phyloP scores from a whole-genome alignment of 2,113 vertebrate genomes.

The Dicentrarchus labrax region DNA sequence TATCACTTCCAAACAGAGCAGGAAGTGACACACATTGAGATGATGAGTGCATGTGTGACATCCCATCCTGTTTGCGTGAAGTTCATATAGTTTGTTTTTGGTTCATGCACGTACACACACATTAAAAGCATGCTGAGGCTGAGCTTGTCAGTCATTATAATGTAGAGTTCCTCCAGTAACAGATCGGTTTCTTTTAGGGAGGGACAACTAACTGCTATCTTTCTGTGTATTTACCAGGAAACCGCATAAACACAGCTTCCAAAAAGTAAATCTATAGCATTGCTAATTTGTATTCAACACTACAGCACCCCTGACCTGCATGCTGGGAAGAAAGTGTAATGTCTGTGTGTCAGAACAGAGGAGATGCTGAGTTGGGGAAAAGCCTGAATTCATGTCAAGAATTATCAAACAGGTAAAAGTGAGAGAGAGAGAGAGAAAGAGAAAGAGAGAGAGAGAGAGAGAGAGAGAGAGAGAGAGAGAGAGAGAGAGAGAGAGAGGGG shows the following conservation, averaged over 20 bases:
- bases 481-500: too few species aligned
- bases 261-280: conserved; percentile 36
- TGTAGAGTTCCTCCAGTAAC: conserved; percentile 20
- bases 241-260: conserved; percentile 13
- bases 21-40: conserved; percentile 4
- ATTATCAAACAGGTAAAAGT: conserved; percentile 59
- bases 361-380: conserved; percentile 64
- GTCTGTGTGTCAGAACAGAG: conserved; percentile 36
- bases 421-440: background rate
- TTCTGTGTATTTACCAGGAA: background rate
- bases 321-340: conserved; percentile 22
- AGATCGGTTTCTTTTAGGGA: background rate
- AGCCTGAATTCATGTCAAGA: conserved; percentile 54
- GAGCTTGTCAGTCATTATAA: background rate
- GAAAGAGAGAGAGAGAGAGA: too few species aligned
- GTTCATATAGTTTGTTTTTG: background rate
- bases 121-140: background rate
- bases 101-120: too few species aligned
- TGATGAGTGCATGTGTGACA: background rate
- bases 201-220: background rate
- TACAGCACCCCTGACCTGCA: conserved; percentile 32
- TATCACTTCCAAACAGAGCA: conserved; percentile 18
- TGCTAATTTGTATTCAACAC: conserved; percentile 65
- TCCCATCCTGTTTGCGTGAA: conserved; percentile 1
- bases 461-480: too few species aligned